Evolutionary conservation across 2,797 vertebrate species (phyloP).

Genomic region (Serranus cabrilla): DNA sequence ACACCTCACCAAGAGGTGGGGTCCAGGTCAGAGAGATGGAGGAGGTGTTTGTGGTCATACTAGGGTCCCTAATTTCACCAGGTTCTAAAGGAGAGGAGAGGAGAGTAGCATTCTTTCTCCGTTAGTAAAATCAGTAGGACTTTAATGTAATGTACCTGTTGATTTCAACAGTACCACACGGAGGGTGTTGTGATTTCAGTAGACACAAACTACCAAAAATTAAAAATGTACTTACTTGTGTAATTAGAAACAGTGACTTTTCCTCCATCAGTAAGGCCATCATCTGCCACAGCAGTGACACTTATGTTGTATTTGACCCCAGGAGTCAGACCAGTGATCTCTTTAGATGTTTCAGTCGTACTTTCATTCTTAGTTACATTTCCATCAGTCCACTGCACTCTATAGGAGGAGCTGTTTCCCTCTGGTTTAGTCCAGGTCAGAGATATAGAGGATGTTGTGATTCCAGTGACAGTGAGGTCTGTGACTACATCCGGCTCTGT

Average conservation of each 20-base stretch:
- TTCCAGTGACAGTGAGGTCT: background rate
- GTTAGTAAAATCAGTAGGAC: too few species aligned
- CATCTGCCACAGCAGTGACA: slow-evolving; percentile 60
- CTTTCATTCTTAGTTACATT: fast-evolving
- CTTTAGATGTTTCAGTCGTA: background rate
- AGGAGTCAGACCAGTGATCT: slow-evolving; percentile 49
- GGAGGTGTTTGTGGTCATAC: background rate
- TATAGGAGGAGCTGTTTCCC: slow-evolving; percentile 38
- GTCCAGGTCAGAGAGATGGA: slow-evolving; percentile 45
- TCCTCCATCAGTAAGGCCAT: background rate
- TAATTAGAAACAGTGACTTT: background rate
- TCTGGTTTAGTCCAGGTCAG: slow-evolving; percentile 53
- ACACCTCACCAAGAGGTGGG: slow-evolving; percentile 12
- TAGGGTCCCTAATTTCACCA: background rate
- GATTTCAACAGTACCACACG: too few species aligned
- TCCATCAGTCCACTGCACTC: slow-evolving; percentile 38
- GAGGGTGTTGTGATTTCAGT: too few species aligned
- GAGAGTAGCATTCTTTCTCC: too few species aligned
- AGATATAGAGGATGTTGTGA: slow-evolving; percentile 41
- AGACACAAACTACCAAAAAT: too few species aligned
- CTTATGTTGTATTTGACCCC: slow-evolving; percentile 8
- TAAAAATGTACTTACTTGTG: slow-evolving; percentile 47
- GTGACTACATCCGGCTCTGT: slow-evolving; percentile 46
- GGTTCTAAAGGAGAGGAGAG: slow-evolving; percentile 25
- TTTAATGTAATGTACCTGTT: too few species aligned